phyloP scores from a whole-genome alignment of 2,113 vertebrate species.

The Ceyx margarethae region DNA sequence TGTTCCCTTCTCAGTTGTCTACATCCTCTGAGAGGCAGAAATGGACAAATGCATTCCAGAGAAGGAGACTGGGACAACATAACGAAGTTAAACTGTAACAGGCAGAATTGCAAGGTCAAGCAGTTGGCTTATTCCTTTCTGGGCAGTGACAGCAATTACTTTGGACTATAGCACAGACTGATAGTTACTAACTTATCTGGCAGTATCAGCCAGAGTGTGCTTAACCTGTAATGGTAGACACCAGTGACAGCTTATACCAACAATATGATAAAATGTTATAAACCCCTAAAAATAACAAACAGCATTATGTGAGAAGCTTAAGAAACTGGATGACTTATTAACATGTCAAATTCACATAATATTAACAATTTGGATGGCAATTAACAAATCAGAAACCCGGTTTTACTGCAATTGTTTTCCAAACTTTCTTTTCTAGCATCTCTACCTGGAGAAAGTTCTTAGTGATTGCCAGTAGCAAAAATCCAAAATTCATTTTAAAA shows the following conservation, averaged over 20 bases:
- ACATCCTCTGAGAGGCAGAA: not conserved
- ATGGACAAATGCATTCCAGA: not conserved
- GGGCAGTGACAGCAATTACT: not conserved
- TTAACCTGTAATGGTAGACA: not conserved
- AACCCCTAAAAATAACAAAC: not conserved
- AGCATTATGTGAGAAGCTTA: not conserved
- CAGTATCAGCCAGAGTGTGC: not conserved
- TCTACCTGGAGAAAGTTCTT: not conserved
- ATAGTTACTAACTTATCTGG: not conserved
- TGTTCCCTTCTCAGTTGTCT: not conserved
- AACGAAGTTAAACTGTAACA: slow-evolving; percentile 32
- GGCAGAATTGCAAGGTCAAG: slow-evolving; percentile 4
- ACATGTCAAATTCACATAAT: too few species aligned
- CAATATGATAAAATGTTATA: not conserved
- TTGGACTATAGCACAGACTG: not conserved
- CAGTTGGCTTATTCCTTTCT: not conserved
- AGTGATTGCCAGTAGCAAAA: not conserved
- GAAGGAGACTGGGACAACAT: not conserved
- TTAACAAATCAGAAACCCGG: not conserved
- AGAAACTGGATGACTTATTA: not conserved
- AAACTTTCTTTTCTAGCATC: not conserved
- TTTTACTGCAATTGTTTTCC: not conserved
- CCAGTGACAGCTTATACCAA: not conserved
- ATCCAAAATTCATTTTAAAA: not conserved
- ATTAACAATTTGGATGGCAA: not conserved